Conservation (phyloP, 2,113 vertebrate genomes). For the Labrus mixtus region DNA sequence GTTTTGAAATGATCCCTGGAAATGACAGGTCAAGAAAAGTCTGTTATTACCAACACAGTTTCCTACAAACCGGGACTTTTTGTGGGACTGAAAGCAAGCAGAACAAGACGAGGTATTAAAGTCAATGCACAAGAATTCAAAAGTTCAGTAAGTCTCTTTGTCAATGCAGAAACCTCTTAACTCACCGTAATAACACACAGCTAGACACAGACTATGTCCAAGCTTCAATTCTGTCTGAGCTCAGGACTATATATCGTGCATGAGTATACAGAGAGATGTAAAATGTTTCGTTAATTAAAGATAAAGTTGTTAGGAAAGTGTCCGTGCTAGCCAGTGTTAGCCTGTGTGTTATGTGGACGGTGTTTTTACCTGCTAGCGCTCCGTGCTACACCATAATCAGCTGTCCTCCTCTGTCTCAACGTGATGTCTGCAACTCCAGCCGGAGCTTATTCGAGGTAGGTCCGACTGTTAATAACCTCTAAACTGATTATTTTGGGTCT, state of each 20-base stretch:
- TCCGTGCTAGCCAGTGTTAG: constrained; percentile 14
- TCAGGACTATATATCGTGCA: background rate
- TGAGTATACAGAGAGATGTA: background rate
- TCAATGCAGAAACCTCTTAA: constrained; percentile 3
- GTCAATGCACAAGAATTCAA: background rate
- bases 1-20: background rate
- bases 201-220: background rate
- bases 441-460: background rate
- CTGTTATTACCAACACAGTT: background rate
- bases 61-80: background rate
- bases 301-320: background rate
- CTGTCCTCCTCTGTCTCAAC: constrained; percentile 37
- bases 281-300: background rate
- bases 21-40: background rate
- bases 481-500: background rate
- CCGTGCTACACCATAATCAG: constrained; percentile 79
- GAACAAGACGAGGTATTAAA: too few relatives aligned
- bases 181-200: constrained; percentile 16
- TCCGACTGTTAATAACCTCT: constrained; percentile 2
- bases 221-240: background rate
- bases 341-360: constrained; percentile 22
- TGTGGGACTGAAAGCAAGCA: background rate
- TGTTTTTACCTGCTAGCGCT: constrained; percentile 74
- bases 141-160: background rate
- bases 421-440: constrained; percentile 22